phyloP scores from a whole-genome alignment of 2,113 vertebrate genomes.

The Pangasianodon hypophthalmus region DNA sequence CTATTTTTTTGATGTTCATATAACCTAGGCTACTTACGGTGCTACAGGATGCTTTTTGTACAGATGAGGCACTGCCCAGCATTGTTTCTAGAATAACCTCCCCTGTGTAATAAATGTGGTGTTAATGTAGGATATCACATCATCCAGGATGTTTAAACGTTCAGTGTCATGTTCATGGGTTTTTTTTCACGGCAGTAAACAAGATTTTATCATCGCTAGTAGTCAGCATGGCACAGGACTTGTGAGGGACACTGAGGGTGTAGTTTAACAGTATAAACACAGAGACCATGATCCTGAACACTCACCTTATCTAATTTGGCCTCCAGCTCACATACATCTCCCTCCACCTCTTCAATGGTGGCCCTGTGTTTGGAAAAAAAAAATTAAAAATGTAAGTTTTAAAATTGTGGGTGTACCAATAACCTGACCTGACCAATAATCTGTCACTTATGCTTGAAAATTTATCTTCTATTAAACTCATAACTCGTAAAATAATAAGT shows the following conservation, averaged over 20 bases:
- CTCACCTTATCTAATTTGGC: constrained; percentile 98
- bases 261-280: too few relatives aligned
- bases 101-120: background rate
- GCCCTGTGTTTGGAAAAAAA: constrained; percentile 76
- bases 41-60: background rate
- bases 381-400: background rate
- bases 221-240: too few relatives aligned
- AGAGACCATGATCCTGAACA: constrained; percentile 26
- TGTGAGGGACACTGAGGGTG: too few relatives aligned
- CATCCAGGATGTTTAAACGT: background rate
- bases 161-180: background rate
- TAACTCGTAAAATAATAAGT: background rate
- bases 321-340: constrained; percentile 94
- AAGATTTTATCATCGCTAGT: too few relatives aligned
- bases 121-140: background rate
- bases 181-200: background rate
- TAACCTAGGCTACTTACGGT: background rate
- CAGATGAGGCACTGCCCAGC: background rate
- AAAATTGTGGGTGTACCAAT: background rate
- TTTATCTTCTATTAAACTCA: background rate
- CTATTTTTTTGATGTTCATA: too few relatives aligned
- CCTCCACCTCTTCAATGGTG: constrained; percentile 96
- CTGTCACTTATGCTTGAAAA: background rate
- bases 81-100: too few relatives aligned
- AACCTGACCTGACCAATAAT: background rate